A percentile compares a stretch with the other conserved stretches of the same genome.
Evolutionary conservation across 2,113 vertebrate genomes (phyloP).

Genomic region (Ptyas mucosa): DNA sequence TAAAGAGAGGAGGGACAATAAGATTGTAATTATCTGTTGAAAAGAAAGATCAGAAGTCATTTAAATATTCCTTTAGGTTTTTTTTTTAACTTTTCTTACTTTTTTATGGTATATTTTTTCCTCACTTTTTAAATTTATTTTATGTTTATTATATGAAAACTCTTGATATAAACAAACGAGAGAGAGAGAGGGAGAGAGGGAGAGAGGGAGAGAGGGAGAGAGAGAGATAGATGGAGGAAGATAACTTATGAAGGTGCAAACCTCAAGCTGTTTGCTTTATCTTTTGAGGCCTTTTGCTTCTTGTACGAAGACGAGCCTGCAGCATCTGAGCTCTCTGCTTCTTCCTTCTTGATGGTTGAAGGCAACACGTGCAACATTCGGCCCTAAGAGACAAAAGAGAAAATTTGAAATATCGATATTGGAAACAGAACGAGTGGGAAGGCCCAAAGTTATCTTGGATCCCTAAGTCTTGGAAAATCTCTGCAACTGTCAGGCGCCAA

Average conservation of each 20-base stretch:
- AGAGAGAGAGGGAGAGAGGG: not conserved
- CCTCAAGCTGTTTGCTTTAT: conserved; percentile 89
- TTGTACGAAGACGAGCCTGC: conserved; percentile 83
- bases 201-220: not conserved
- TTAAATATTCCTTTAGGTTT: not conserved
- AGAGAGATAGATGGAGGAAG: not conserved
- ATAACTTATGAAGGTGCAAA: conserved; percentile 39
- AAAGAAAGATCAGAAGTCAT: not conserved
- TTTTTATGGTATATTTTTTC: not conserved
- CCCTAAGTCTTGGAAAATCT: not conserved
- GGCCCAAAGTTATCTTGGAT: not conserved
- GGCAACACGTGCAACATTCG: conserved; percentile 91
- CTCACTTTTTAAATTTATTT: not conserved
- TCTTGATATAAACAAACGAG: not conserved
- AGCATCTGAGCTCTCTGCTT: conserved; percentile 50
- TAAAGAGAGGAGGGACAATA: not conserved
- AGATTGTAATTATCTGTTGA: not conserved
- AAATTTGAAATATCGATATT: not conserved
- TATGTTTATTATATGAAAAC: not conserved
- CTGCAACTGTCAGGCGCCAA: not conserved
- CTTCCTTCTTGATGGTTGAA: conserved; percentile 87
- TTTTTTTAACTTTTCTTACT: not conserved
- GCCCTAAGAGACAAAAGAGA: conserved; percentile 68
- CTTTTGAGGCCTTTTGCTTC: conserved; percentile 83
- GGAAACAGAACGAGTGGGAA: too few species aligned